A percentile compares a stretch with the other conserved stretches of the same genome.
phyloP scores from a whole-genome alignment of 2,113 vertebrate species.

The Archocentrus centrarchus region DNA sequence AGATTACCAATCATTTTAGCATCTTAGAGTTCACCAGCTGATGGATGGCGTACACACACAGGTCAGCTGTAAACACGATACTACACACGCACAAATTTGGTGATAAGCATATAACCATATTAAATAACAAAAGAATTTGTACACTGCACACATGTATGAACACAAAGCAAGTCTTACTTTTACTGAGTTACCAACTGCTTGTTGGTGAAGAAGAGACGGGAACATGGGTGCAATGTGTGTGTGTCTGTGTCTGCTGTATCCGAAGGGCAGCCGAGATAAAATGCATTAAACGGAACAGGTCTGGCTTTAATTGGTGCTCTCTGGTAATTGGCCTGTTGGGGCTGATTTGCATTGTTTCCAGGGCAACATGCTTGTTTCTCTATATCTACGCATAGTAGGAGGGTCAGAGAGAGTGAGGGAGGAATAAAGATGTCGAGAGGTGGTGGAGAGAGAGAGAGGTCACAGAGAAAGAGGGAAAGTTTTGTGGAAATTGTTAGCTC shows the following conservation, averaged over 20 bases:
- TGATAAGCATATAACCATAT: not conserved
- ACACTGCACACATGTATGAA: not conserved
- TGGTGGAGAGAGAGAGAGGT: not conserved
- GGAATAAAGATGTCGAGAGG: not conserved
- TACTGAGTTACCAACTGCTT: conserved; percentile 14
- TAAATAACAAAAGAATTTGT: not conserved
- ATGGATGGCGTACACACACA: not conserved
- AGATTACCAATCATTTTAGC: conserved; percentile 33
- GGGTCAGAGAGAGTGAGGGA: not conserved
- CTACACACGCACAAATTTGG: not conserved
- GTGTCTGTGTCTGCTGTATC: not conserved
- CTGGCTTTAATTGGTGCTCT: conserved; percentile 65
- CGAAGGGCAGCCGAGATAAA: conserved; percentile 40
- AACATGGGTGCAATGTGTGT: not conserved
- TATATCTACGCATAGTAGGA: conserved; percentile 40
- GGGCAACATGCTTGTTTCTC: conserved; percentile 61
- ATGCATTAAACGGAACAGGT: conserved; percentile 52
- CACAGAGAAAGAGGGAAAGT: not conserved
- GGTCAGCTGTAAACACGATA: not conserved
- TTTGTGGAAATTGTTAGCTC: not conserved
- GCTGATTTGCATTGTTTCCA: conserved; percentile 66
- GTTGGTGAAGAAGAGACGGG: conserved; percentile 21
- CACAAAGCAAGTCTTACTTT: not conserved
- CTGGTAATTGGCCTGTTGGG: conserved; percentile 68
- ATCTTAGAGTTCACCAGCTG: conserved; percentile 14